A percentile compares a stretch with the other conserved stretches of the same genome.
These are phyloP conservation scores for Monochamus saltuarius DNA, from an alignment of 1,140 invertebrate genomes.

Conservation along the genomic window DNA sequence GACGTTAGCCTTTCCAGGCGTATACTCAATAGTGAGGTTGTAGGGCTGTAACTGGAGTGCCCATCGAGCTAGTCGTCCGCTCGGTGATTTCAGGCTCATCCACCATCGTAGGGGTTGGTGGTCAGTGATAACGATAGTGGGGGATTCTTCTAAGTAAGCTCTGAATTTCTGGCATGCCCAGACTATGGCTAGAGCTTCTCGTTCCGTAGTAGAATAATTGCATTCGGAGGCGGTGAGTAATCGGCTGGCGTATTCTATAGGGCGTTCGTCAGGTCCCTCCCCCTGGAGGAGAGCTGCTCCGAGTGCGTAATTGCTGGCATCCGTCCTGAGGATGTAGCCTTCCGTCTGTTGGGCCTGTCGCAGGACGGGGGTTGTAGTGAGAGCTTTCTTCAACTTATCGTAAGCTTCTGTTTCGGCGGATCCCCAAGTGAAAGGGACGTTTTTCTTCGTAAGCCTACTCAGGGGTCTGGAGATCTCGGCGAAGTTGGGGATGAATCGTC, in stretches of 20 bases:
- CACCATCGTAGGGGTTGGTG: constrained; percentile 37
- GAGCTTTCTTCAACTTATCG: background rate
- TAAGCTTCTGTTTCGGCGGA: background rate
- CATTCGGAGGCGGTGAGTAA: constrained; percentile 43
- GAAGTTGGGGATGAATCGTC: background rate
- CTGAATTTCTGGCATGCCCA: constrained; percentile 47
- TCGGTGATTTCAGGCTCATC: constrained; percentile 31
- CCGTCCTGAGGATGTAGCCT: constrained; percentile 30
- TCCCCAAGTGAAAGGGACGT: background rate
- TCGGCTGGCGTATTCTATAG: constrained; percentile 53
- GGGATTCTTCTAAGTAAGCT: constrained; percentile 35
- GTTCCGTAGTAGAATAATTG: constrained; percentile 49
- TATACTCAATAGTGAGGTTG: constrained; percentile 22
- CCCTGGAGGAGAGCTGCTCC: constrained; percentile 47
- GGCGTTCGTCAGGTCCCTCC: constrained; percentile 8
- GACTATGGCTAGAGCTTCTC: constrained; percentile 51
- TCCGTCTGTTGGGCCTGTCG: background rate
- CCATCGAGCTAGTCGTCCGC: constrained; percentile 37
- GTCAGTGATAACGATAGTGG: constrained; percentile 44
- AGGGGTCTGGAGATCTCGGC: background rate
- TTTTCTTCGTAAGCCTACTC: background rate
- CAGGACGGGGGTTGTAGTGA: background rate
- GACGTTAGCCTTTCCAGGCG: constrained; percentile 23
- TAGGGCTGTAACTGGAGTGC: constrained; percentile 24
- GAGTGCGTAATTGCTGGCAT: constrained; percentile 45